Evolutionary conservation across 2,888 invertebrate genomes (phyloP), one percentile per base, ranked within the genome.

Genomic region (Eupelmus urozonus): DNA sequence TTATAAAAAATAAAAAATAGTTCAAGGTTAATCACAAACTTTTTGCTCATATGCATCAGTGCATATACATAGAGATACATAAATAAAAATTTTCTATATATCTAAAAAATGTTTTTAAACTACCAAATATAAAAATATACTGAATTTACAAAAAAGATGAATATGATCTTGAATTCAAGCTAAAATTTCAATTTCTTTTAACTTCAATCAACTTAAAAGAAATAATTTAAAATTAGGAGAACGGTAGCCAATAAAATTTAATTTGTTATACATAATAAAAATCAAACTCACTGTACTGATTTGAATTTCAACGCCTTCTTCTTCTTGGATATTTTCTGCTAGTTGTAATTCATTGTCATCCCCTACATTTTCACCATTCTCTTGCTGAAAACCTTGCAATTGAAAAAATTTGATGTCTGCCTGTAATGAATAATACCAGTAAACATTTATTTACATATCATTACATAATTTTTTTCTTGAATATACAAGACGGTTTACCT

Each of bases 281-380:
- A 53, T 53, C 1, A 53, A 53, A 53, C 53, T 53, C 20, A 53
- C 53, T 53, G 53, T 53, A 18, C 20, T 18, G 11, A 53, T 53
- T 20, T 53, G 53, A 13, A 53, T 11, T 20, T 53, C 53, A 53
- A 20, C 23, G 23, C 1, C 20, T 53, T 53, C 20, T 53, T 53
- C 53, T 20, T 4, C 53, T 20, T 53, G 53, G 2, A 3, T 18
- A 53, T 53, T 53, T 18, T 5, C 53, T 18, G 1, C 20, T 53
- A 20, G 20, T 53, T 3, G 53, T 53, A 20, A 18, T 4, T 3
- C 23, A 53, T 53, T 20, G 18, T 53, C 11, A 53, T 18, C 23
- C 11, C 2, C 23, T 18, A 7, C 53, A 20, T 53, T 20, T 53
- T 18, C 53, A 53, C 3, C 49, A 20, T 20, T 53, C 23, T 18